Percentiles rank a stretch among this genome's conserved stretches.
Conservation (phyloP, 1,140 invertebrate genomes). For the Drosophila gunungcola region DNA sequence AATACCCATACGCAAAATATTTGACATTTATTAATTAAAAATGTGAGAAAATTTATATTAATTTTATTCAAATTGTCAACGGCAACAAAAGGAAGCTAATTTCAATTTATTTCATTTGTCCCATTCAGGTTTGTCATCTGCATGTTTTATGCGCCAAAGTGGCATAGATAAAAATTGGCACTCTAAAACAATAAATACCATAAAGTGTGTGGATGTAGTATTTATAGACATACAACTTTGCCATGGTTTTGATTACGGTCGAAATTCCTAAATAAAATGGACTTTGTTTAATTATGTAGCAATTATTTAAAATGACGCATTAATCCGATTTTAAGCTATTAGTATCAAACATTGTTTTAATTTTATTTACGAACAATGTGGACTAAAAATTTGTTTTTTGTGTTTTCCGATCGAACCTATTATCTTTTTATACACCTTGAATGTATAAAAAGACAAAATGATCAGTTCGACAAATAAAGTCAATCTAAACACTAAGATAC, state of each 20-base stretch:
- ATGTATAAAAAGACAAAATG: background rate
- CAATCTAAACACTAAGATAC: background rate
- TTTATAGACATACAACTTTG: too few relatives aligned
- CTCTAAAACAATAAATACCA: conserved; percentile 47
- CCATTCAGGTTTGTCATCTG: conserved; percentile 53
- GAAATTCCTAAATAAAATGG: too few relatives aligned
- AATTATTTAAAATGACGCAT: too few relatives aligned
- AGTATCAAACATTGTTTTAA: too few relatives aligned
- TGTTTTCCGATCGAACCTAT: background rate
- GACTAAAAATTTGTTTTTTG: background rate
- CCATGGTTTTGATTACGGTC: too few relatives aligned
- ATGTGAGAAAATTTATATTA: conserved; percentile 77
- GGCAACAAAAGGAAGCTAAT: conserved; percentile 80
- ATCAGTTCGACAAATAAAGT: background rate
- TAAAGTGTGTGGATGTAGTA: background rate
- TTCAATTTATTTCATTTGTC: conserved; percentile 77
- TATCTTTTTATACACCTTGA: background rate
- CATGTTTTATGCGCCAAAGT: conserved; percentile 19
- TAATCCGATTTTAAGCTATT: too few relatives aligned
- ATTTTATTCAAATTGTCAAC: conserved; percentile 82
- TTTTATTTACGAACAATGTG: background rate
- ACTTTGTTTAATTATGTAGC: too few relatives aligned
- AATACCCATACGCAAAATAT: conserved; percentile 62
- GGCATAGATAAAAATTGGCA: conserved; percentile 59
- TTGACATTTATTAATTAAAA: conserved; percentile 84